Conservation (phyloP, 35 echinoderm and acorn worm species). For the Patiria miniata region DNA sequence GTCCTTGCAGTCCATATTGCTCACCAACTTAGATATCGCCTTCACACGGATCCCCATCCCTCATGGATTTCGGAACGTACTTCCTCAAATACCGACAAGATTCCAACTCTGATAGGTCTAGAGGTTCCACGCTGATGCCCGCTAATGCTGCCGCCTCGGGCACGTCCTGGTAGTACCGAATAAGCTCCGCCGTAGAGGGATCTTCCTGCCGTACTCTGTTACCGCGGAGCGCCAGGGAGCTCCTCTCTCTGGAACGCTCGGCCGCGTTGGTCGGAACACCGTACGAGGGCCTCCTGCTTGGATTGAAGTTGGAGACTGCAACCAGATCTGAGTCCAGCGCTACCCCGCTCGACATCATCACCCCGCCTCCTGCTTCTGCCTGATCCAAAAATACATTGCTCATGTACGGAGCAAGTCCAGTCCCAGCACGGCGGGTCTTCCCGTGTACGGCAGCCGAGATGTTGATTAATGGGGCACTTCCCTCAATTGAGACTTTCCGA, state of each 20-base stretch:
- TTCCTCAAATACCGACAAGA: conserved; percentile 11
- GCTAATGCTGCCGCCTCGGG: conserved; percentile 13
- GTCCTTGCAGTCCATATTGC: too few relatives aligned
- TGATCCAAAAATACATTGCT: not conserved
- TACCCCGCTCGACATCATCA: not conserved
- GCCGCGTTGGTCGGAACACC: not conserved
- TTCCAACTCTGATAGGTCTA: not conserved
- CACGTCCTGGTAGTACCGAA: not conserved
- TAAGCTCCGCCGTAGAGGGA: not conserved
- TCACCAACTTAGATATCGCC: too few relatives aligned
- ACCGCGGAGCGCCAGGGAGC: not conserved
- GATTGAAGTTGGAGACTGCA: not conserved
- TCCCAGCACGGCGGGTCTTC: not conserved
- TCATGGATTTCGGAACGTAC: conserved; percentile 24
- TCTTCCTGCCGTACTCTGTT: conserved; percentile 5
- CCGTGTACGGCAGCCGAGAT: not conserved
- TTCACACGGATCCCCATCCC: not conserved
- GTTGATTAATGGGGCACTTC: not conserved
- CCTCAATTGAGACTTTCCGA: not conserved
- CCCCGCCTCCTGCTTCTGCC: not conserved
- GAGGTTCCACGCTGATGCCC: conserved; percentile 3
- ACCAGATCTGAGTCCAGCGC: not conserved
- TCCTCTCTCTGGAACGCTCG: not conserved
- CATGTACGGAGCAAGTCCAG: not conserved
- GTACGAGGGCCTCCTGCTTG: not conserved